Evolutionary conservation across 1,140 invertebrate species (phyloP), one percentile per base, ranked within the genome.

Genomic region (Sminthurinus signatus): DNA sequence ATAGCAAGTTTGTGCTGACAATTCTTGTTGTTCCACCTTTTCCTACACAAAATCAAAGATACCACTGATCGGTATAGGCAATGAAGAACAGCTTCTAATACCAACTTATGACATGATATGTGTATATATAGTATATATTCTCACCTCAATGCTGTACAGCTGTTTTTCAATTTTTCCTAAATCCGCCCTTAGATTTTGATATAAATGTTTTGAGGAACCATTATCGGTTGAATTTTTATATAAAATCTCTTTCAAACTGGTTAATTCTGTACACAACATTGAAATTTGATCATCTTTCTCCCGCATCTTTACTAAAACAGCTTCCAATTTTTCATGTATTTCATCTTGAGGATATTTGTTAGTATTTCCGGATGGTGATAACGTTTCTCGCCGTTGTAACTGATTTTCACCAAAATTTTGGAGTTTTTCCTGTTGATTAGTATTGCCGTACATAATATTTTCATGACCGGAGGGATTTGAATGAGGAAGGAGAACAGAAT

Each of bases 71-170:
- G 10, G 15, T 8, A 23, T 14, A 10, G 19, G 46, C 10, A 15
- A 19, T 48, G 15, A 14, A 48, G 8, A 19, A n/a, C 39, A 48
- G 10, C 10, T 8, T 14, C 15, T 12, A 10, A 48, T 19, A 48
- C 46, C 5, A 48, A 23, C 8, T 14, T 10, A 39, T 39, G 17
- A 39, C 36, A n/a, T n/a, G n/a, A n/a, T n/a, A n/a, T n/a, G n/a
- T n/a, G n/a, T n/a, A n/a, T n/a, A n/a, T n/a, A n/a, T n/a, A n/a
- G 32, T 8, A 36, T 5, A 8, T 4, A 46, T 10, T 19, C 21
- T 46, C n/a, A 52, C 50, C 27, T 52, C 50, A 52, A 52, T 52
- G 12, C 14, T 52, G 50, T 52, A 14, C 8, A 52, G 28, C n/a
- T 52, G 50, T 28, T 29, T 52, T n/a, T 52, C 14, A 14, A 36